Percentiles rank a stretch among this genome's conserved stretches.
Conservation (phyloP, 1,140 invertebrate genomes). For the Drosophila subpulchrella region DNA sequence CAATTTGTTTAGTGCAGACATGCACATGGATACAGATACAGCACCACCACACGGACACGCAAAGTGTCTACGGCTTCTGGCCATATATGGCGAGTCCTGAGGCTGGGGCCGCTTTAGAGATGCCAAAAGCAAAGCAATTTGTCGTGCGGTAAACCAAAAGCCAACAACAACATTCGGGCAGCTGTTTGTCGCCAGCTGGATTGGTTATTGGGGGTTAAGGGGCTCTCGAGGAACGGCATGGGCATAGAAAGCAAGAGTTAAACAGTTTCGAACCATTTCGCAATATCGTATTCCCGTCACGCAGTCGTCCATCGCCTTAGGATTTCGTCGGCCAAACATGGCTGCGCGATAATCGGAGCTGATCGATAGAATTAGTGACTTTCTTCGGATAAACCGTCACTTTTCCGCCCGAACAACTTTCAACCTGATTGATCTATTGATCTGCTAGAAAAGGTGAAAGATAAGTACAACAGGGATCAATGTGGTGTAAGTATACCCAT, state of each 20-base stretch:
- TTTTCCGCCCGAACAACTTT: slow-evolving; percentile 27
- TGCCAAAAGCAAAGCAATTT: slow-evolving; percentile 80
- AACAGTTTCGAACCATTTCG: slow-evolving; percentile 39
- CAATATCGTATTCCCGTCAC: slow-evolving; percentile 46
- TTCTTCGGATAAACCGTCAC: slow-evolving; percentile 52
- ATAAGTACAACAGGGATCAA: slow-evolving; percentile 9
- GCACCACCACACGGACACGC: slow-evolving; percentile 50
- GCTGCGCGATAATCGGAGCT: slow-evolving; percentile 47
- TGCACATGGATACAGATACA: slow-evolving; percentile 37
- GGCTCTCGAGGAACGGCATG: neutral
- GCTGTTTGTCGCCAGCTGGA: slow-evolving; percentile 53
- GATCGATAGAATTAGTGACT: slow-evolving; percentile 56
- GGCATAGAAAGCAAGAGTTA: slow-evolving; percentile 53
- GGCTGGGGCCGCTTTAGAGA: slow-evolving; percentile 55
- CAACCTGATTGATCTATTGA: slow-evolving; percentile 36
- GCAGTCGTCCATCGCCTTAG: slow-evolving; percentile 36
- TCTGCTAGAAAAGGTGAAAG: slow-evolving; percentile 13
- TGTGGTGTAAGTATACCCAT: neutral
- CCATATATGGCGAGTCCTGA: slow-evolving; percentile 73
- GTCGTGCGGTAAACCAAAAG: slow-evolving; percentile 75
- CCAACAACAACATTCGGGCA: slow-evolving; percentile 57
- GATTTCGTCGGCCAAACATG: slow-evolving; percentile 39
- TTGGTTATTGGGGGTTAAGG: slow-evolving; percentile 9
- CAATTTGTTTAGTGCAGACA: slow-evolving; percentile 79
- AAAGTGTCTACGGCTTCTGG: slow-evolving; percentile 70